Evolutionary conservation across 2,113 vertebrate species (phyloP).

Genomic region (Chrysochloris asiatica): DNA sequence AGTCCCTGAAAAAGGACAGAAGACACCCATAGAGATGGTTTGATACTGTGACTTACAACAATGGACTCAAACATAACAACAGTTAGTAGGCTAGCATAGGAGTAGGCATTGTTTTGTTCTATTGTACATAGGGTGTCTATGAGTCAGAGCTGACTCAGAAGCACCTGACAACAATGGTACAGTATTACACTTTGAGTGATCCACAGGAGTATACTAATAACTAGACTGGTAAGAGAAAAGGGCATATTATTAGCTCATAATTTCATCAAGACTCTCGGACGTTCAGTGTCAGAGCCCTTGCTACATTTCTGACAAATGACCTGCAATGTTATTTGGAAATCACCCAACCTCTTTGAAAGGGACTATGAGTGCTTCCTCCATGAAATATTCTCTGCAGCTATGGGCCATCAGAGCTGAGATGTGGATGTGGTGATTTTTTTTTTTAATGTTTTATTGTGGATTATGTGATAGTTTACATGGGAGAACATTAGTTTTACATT

Average conservation of each 20-base stretch:
- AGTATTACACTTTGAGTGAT: too few species aligned
- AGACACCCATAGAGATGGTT: too few species aligned
- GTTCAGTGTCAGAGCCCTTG: neutral
- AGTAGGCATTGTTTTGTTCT: too few species aligned
- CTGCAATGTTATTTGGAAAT: neutral
- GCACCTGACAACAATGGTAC: too few species aligned
- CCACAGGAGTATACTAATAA: neutral
- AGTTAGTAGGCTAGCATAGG: neutral
- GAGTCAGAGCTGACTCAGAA: too few species aligned
- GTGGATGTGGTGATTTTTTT: neutral
- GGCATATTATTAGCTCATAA: neutral
- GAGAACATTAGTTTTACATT: too few species aligned
- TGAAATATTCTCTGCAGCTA: neutral
- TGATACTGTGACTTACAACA: too few species aligned
- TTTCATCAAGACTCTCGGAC: neutral
- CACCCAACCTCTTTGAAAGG: neutral
- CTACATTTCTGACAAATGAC: neutral
- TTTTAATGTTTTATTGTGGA: too few species aligned
- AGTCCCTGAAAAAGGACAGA: too few species aligned
- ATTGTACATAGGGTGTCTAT: too few species aligned
- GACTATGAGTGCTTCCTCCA: neutral
- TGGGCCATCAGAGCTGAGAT: neutral
- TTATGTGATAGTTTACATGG: too few species aligned
- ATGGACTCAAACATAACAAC: too few species aligned
- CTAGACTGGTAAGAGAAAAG: neutral